Conservation (phyloP, 1,140 invertebrate species). For the Neodiprion fabricii region DNA sequence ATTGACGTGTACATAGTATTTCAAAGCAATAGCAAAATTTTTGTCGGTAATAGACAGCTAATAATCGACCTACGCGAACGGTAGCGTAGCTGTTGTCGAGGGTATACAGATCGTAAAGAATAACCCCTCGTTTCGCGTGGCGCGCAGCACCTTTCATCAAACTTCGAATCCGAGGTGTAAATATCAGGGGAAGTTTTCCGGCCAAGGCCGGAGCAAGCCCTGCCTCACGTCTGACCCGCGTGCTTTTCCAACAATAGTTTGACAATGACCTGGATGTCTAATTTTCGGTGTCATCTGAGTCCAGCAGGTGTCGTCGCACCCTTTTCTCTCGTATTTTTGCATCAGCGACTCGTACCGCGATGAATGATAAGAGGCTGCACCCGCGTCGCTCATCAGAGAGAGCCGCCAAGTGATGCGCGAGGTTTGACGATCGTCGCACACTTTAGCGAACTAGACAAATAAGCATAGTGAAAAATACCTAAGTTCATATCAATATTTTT, state of each 20-base stretch:
- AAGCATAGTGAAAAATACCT: not conserved
- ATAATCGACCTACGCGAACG: too few relatives aligned
- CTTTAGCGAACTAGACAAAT: not conserved
- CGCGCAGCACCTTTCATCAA: too few relatives aligned
- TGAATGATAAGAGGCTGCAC: not conserved
- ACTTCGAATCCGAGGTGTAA: too few relatives aligned
- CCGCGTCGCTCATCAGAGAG: not conserved
- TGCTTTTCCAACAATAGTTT: conserved; percentile 50
- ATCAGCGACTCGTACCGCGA: not conserved
- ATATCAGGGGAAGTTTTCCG: not conserved
- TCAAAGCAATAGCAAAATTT: too few relatives aligned
- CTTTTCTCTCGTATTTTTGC: not conserved
- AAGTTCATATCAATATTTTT: too few relatives aligned
- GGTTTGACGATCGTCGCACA: not conserved
- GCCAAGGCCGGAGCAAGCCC: not conserved
- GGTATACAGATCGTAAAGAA: too few relatives aligned
- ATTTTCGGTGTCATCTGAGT: not conserved
- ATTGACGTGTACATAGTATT: too few relatives aligned
- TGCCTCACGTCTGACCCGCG: not conserved
- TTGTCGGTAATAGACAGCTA: too few relatives aligned
- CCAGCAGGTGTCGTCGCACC: not conserved
- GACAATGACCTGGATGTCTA: conserved; percentile 58
- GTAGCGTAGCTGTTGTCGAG: too few relatives aligned
- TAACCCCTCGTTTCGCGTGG: too few relatives aligned
- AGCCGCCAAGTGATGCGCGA: not conserved